Conservation (phyloP, 2,888 invertebrate genomes). For the Patella pellucida region DNA sequence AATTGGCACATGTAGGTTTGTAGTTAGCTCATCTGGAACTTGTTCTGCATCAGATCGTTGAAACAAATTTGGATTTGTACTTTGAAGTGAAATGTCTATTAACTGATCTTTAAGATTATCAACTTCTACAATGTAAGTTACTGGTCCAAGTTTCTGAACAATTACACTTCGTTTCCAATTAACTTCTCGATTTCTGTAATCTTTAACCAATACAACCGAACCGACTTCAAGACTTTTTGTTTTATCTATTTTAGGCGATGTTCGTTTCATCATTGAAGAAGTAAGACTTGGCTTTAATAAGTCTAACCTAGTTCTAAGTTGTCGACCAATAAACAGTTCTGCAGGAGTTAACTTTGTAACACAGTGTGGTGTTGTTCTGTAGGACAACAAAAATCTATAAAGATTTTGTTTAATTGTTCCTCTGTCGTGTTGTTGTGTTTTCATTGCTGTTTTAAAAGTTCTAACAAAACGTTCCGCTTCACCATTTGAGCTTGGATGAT, state of each 20-base stretch:
- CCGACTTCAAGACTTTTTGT: background rate
- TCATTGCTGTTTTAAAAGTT: constrained; percentile 3
- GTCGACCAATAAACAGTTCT: background rate
- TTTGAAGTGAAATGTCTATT: background rate
- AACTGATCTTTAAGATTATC: background rate
- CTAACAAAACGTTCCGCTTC: constrained; percentile 45
- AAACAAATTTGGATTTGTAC: too few relatives aligned
- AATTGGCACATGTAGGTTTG: too few relatives aligned
- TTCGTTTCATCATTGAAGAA: background rate
- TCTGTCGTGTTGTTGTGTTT: background rate
- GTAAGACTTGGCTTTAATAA: background rate
- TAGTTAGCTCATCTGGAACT: too few relatives aligned
- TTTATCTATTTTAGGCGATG: background rate
- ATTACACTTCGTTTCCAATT: background rate
- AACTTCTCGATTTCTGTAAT: background rate
- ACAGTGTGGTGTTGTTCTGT: background rate
- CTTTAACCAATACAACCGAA: background rate
- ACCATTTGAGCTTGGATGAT: constrained; percentile 56
- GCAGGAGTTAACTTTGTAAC: background rate
- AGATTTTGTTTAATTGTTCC: background rate
- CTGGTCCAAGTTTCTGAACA: background rate
- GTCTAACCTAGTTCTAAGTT: background rate
- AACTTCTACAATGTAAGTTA: background rate
- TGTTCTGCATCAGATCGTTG: too few relatives aligned
- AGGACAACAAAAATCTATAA: background rate